Evolutionary conservation across 2,797 vertebrate species (phyloP).

Genomic region (Coregonus suidteri): DNA sequence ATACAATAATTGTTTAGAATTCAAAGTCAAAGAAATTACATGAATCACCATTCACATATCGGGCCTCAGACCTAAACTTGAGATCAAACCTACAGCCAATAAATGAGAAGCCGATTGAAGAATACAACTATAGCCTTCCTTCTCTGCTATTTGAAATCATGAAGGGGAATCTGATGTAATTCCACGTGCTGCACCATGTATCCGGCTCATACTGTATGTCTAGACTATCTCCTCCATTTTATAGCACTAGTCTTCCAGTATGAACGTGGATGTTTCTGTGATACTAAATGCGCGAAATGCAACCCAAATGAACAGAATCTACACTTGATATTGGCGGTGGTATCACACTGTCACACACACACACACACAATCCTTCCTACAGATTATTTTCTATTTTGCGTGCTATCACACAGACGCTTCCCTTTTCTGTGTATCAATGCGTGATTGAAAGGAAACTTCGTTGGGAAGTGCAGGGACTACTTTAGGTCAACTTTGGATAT

Average conservation of each 20-base stretch:
- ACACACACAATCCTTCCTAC: constrained; percentile 48
- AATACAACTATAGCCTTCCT: constrained; percentile 1
- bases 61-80: not conserved
- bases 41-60: not conserved
- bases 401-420: constrained; percentile 73
- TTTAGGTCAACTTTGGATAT: constrained; percentile 62
- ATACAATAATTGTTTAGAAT: not conserved
- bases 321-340: constrained; percentile 5
- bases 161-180: constrained; percentile 60
- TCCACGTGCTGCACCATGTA: constrained; percentile 63
- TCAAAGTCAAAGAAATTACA: not conserved
- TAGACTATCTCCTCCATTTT: constrained; percentile 31
- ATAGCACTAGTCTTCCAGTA: constrained; percentile 5
- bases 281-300: not conserved
- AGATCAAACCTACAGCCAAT: not conserved
- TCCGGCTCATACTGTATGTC: constrained; percentile 19
- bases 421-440: constrained; percentile 71
- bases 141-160: constrained; percentile 33
- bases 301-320: not conserved
- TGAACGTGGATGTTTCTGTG: not conserved
- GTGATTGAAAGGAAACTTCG: constrained; percentile 80
- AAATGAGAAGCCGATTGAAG: not conserved
- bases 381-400: constrained; percentile 65
- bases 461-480: constrained; percentile 80
- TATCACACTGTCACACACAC: not conserved